Evolutionary conservation across 2,797 vertebrate genomes (phyloP).

Genomic region (Harpagifer antarcticus): DNA sequence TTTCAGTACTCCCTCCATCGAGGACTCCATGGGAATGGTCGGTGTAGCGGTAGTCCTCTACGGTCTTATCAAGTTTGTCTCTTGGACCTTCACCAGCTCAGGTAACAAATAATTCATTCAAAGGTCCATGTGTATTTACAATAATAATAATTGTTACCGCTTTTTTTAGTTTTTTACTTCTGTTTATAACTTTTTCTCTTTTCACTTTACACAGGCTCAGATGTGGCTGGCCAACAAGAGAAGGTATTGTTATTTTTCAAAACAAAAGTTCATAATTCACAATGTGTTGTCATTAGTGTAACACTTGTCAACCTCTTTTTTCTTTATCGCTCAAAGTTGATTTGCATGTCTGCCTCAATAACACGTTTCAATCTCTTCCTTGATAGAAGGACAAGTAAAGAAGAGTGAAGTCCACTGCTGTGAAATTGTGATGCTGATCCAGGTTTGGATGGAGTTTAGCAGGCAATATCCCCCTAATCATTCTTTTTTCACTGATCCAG

Average conservation of each 20-base stretch:
- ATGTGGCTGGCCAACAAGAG: conserved; percentile 45
- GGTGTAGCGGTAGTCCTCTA: conserved; percentile 88
- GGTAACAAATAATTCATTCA: conserved; percentile 60
- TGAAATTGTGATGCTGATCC: not conserved
- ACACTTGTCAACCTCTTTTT: not conserved
- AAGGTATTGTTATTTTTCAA: conserved; percentile 63
- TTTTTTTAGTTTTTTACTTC: not conserved
- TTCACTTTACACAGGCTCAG: conserved; percentile 54
- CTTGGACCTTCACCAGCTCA: conserved; percentile 78
- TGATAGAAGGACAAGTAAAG: conserved; percentile 76
- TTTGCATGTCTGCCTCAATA: not conserved
- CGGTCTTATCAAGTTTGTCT: conserved; percentile 83
- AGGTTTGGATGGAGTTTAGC: not conserved
- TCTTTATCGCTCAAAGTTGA: not conserved
- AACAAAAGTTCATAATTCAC: not conserved
- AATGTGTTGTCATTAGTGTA: not conserved
- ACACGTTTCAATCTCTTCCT: not conserved
- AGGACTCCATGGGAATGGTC: conserved; percentile 90
- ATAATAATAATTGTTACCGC: not conserved
- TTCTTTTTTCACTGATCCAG: not conserved
- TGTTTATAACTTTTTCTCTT: conserved; percentile 11
- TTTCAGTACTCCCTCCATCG: conserved; percentile 84
- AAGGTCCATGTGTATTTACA: accelerated
- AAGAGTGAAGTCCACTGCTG: not conserved
- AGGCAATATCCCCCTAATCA: not conserved